Base-by-base conservation (phyloP, 2,797 vertebrate genomes). In the Anisognathus igniventris region DNA sequence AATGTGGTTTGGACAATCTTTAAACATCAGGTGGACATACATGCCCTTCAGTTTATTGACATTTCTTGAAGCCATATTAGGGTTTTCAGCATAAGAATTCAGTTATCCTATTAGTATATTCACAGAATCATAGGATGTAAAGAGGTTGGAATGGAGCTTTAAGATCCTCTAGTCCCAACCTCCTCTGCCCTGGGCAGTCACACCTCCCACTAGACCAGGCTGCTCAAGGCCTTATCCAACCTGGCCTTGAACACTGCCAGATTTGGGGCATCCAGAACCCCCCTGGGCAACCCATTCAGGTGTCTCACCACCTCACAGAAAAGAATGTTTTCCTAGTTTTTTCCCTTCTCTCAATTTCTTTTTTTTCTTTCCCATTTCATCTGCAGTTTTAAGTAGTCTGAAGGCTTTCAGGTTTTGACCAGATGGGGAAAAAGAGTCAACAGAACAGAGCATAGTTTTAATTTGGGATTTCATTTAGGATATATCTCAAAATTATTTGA, bases 281-380 rank as follows among this genome's bases (percentile, higher is more conserved):
- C 15, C 12, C 15, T 44, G 37, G 51, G 27, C 20, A 65, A 12
- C 23, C 11, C 0, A 0, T 44, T 65, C 10, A 39, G 12, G 10
- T 28, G 23, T 24, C 23, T n/a, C 23, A 60, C n/a, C 39, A 51
- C 19, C 31, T 20, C n/a, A 57, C 6, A 21, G 16, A 12, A 57
- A 42, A 71, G 7, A 44, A 37, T 50, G 4, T 20, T 37, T 71
- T 44, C 13, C 10, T 48, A 17, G 17, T 23, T n/a, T 50, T 54
- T 64, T 3, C 5, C 11, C 9, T 13, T 37, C 27, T n/a, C 25
- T 37, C 15, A 24, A 44, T n/a, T 57, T 27, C 14, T 14, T 67
- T 80, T 53, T 31, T 11, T 25, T 64, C 54, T 45, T 53, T 57
- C 19, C 20, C 17, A 50, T 33, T 81, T 75, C 4, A 39, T 48